A percentile compares a stretch with the other conserved stretches of the same genome.
phyloP scores from a whole-genome alignment of 2,888 invertebrate genomes.

The Cerastis leucographa region DNA sequence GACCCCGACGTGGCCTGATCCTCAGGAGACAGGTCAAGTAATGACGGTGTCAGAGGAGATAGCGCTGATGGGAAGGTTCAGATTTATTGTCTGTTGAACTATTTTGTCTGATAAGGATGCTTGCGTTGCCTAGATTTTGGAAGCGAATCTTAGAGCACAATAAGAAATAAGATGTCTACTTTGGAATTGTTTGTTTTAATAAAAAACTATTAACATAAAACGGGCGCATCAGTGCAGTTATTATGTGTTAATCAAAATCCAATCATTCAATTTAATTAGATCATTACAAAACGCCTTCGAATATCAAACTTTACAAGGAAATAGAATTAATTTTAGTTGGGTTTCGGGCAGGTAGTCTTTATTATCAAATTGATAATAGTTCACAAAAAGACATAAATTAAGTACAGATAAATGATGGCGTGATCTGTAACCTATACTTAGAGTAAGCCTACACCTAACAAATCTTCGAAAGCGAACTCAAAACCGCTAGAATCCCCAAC shows the following conservation, averaged over 20 bases:
- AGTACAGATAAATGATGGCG: no score
- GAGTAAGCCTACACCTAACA: background rate
- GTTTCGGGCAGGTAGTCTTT: no score
- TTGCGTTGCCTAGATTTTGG: background rate
- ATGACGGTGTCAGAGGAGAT: conserved; percentile 40
- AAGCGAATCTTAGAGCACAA: no score
- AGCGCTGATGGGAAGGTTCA: conserved; percentile 23
- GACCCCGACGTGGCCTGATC: conserved; percentile 8
- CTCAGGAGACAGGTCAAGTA: conserved; percentile 55
- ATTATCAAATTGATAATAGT: no score
- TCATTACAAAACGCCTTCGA: no score
- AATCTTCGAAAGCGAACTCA: background rate
- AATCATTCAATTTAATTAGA: no score
- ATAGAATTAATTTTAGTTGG: no score
- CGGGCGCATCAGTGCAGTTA: background rate
- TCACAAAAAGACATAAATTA: no score
- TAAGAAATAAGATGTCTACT: background rate
- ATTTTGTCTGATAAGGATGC: conserved; percentile 10
- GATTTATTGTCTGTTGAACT: conserved; percentile 2
- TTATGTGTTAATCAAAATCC: background rate
- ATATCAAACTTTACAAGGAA: no score
- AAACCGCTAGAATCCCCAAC: conserved; percentile 1
- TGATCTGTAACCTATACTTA: background rate
- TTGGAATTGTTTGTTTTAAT: background rate
- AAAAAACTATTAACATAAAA: background rate